Conservation (phyloP, 2,113 vertebrate species). For the Phasianus colchicus region DNA sequence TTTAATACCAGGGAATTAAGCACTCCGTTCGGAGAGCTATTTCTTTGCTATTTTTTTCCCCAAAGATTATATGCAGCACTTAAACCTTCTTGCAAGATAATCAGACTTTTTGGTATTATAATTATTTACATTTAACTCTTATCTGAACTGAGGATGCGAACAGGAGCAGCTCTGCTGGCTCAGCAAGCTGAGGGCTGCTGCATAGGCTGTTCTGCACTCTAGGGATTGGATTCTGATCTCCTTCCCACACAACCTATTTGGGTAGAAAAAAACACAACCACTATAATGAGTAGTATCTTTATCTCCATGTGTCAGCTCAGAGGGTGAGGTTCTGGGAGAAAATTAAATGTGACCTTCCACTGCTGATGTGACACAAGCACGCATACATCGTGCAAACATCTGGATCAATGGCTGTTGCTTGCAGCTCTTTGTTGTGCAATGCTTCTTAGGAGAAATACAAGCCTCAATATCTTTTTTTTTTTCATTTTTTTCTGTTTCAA, state of each 20-base stretch:
- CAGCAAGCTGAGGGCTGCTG: not conserved
- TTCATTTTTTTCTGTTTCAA: not conserved
- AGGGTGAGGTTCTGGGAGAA: conserved; percentile 33
- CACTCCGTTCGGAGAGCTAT: not conserved
- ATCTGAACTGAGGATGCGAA: conserved; percentile 44
- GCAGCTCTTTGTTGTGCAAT: not conserved
- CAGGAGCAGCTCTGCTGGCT: conserved; percentile 17
- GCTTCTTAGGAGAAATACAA: not conserved
- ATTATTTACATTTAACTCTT: conserved; percentile 46
- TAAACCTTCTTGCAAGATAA: not conserved
- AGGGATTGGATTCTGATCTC: conserved; percentile 18
- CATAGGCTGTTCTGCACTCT: conserved; percentile 6
- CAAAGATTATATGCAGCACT: not conserved
- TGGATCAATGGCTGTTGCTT: conserved; percentile 7
- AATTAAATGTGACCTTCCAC: conserved; percentile 50
- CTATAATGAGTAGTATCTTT: conserved; percentile 54
- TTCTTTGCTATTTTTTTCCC: fast-evolving
- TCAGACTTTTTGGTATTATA: conserved; percentile 28
- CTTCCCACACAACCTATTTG: conserved; percentile 31
- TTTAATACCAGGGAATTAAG: not conserved
- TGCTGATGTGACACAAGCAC: conserved; percentile 14
- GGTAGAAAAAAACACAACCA: conserved; percentile 54
- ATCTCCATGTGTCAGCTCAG: conserved; percentile 38
- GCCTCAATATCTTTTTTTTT: not conserved
- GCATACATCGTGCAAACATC: not conserved